Evolutionary conservation across 1,140 invertebrate genomes (phyloP), one percentile per base, ranked within the genome.

Genomic region (Scylla paramamosain): DNA sequence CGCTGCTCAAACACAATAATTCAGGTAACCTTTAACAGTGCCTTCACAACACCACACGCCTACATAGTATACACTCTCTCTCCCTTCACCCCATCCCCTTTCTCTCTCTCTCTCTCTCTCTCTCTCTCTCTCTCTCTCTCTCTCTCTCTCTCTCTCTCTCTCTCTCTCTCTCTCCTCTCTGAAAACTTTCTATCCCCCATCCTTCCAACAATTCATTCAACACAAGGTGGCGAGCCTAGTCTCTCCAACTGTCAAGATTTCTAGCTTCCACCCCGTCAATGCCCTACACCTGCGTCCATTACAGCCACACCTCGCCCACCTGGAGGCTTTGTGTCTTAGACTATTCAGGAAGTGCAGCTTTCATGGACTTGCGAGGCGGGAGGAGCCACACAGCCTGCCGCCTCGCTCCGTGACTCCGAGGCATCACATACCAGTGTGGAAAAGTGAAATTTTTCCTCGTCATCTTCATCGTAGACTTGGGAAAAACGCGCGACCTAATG

Each of bases 91-190:
- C 14, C 46, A 4, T 14, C 14, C 46, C 14, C 46, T 48, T 48
- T 14, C 46, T 48, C 46, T 48, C 46, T 48, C 46, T 48, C 46
- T 59, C 52, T 59, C 52, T 20, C 52, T 59, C 52, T 59, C 52
- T 59, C 52, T 59, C 52, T 59, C 52, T 59, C 52, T 88, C 86
- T 88, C 86, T 88, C 86, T 88, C 86, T 88, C 86, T 88, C 86
- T 88, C 86, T 88, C 86, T 88, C 86, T 86, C 67, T 77, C 67
- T 77, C 67, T 77, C 28, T 29, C 45, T 48, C 87, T 45, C 89
- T 91, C 89, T 91, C 89, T 48, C 45, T 91, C 89, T 48, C 89
- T 91, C 89, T 25, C 67, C 46, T 77, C 25, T n/a, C 20, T 77
- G 4, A n/a, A 25, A n/a, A 25, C 25, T 20, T 77, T 77, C 67